A percentile compares a stretch with the other conserved stretches of the same genome.
Evolutionary conservation across 2,797 vertebrate genomes (phyloP).

Genomic region (Clarias platycephalus): DNA sequence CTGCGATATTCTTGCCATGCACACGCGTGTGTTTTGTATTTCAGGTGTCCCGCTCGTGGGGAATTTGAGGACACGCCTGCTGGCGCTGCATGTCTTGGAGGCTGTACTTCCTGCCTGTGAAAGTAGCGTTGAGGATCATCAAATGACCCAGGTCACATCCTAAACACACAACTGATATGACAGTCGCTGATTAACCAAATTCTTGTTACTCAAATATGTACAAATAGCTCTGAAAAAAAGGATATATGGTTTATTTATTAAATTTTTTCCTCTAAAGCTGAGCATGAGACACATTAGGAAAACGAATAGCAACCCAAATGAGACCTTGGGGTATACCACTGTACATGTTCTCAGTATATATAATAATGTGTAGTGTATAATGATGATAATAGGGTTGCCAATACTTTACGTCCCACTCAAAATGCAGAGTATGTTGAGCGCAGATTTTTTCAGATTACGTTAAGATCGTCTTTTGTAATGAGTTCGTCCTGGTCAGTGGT

Average conservation of each 20-base stretch:
- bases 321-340: not conserved
- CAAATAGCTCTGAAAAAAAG: no score
- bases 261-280: not conserved
- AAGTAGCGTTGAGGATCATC: slow-evolving; percentile 90
- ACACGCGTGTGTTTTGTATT: not conserved
- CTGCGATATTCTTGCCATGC: not conserved
- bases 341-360: no score
- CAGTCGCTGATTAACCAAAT: not conserved
- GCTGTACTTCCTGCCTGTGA: slow-evolving; percentile 94
- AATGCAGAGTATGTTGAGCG: not conserved
- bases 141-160: slow-evolving; percentile 86
- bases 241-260: not conserved
- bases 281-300: not conserved
- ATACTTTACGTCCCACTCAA: not conserved
- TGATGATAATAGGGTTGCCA: not conserved
- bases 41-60: slow-evolving; percentile 92
- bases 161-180: not conserved
- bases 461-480: not conserved
- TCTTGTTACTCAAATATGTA: not conserved
- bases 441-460: no score
- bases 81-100: slow-evolving; percentile 94
- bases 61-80: slow-evolving; percentile 91
- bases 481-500: not conserved
- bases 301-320: not conserved
- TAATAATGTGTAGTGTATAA: no score